Base-by-base conservation (phyloP, 2,888 invertebrate species). In the Melangyna quadrimaculata region DNA sequence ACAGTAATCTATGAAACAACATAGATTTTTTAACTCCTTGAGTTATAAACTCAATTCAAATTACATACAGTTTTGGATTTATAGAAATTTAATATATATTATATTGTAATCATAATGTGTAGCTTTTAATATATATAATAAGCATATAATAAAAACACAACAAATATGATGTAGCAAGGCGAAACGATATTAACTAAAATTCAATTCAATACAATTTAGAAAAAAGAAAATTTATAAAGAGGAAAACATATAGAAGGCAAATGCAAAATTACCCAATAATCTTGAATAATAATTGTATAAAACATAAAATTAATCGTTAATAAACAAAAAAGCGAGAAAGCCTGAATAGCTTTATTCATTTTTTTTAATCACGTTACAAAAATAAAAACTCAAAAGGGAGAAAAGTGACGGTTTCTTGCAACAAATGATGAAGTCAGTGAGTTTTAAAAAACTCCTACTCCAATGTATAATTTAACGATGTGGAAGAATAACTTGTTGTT, bases 61-160 rank as follows among this genome's bases (percentile, higher is more conserved):
- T 35, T 40, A 63, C 27, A 32, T n/a, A 35, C 71, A 65, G 40
- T 82, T 78, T 67, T 69, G 55, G 48, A 53, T 67, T 67, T 48
- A 40, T 51, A 55, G 14, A 70, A 83, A 74, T 61, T 69, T 59
- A 77, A 61, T 77, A 82, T 69, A 71, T 32, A 67, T 29, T 29
- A 67, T 51, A 78, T 63, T 51, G 73, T 78, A 73, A 78, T 69
- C 73, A 70, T 78, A 79, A 35, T 79, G 71, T 79, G 79, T 84
- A 84, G 83, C 79, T 86, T 78, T 84, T 80, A 80, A 80, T 80
- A 80, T 77, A 84, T 75, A 59, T 45, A 69, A 69, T 79, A 82
- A 77, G 80, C 72, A 40, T 80, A 55, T 63, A 80, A 72, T 29
- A 48, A 57, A 72, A 45, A 75, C 65, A 69, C 27, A 43, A 40